Percentiles rank a stretch among this genome's conserved stretches.
These are phyloP conservation scores for Mimumesa dahlbomi DNA, from an alignment of 2,888 invertebrate genomes.

Conservation along the genomic window DNA sequence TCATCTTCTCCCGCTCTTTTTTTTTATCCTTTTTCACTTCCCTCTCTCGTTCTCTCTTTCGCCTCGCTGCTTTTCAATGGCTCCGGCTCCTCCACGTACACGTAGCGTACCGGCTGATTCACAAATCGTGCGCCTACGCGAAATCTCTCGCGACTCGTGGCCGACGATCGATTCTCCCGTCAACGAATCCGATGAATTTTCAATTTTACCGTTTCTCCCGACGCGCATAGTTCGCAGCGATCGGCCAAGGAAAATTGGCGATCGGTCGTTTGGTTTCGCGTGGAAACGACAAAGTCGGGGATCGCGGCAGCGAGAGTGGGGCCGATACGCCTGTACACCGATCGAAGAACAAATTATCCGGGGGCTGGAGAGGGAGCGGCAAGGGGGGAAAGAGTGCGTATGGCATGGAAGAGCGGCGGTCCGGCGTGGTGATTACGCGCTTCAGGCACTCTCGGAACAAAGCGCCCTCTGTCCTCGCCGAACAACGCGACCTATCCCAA, in stretches of 20 bases:
- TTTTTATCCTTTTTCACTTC: constrained; percentile 45
- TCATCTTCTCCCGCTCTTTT: constrained; percentile 9
- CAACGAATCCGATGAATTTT: not conserved
- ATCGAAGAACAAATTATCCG: constrained; percentile 16
- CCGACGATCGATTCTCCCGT: not conserved
- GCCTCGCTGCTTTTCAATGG: constrained; percentile 70
- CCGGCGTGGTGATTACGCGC: constrained; percentile 70
- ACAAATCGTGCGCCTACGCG: constrained; percentile 37
- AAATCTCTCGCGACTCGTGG: not conserved
- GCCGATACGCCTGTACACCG: too few relatives aligned
- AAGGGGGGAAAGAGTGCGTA: not conserved
- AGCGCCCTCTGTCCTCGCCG: constrained; percentile 73
- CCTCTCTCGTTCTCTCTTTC: constrained; percentile 46
- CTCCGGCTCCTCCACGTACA: constrained; percentile 44
- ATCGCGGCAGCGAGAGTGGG: too few relatives aligned
- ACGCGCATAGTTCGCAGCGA: too few relatives aligned
- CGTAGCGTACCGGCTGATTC: constrained; percentile 64
- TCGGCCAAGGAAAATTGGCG: too few relatives aligned
- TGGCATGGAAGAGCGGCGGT: constrained; percentile 64
- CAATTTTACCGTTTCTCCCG: not conserved
- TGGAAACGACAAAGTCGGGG: too few relatives aligned
- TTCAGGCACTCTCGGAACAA: constrained; percentile 74
- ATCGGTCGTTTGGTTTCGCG: not conserved
- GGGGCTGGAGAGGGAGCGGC: too few relatives aligned
- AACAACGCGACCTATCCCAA: constrained; percentile 73